Evolutionary conservation across 2,888 invertebrate species (phyloP), one percentile per base, ranked within the genome.

Genomic region (Chromoteleia sp.): DNA sequence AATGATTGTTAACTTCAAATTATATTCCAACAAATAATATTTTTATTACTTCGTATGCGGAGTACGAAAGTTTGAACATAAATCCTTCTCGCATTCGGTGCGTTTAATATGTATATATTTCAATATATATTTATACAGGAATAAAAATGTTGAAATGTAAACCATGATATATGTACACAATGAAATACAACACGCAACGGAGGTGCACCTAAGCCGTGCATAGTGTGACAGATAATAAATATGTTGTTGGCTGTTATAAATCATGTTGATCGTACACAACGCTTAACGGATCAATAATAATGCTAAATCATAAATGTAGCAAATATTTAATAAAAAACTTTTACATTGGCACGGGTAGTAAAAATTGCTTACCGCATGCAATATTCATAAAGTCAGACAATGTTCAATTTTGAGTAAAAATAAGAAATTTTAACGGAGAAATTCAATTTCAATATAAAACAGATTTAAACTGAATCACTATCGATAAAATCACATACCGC

Each of bases 141-240:
- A 58, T 41, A 59, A 78, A 68, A 73, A 45, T 67, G 50, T 65
- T 71, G 39, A 79, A 56, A 80, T 61, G 65, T 76, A 76, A 81
- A 76, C 41, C 36, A 54, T 70, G 45, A 67, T 50, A 30, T 83
- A 81, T 78, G 52, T 81, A 71, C 63, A 83, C 71, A 83, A 78
- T 81, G 70, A 78, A 78, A 78, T 79, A 71, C 75, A 78, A 83
- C 74, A 81, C 81, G 71, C 74, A 78, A 81, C 78, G 80, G 70
- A 78, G 78, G 83, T 81, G 83, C 83, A 83, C 83, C 78, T 75
- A 83, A 83, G 75, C 83, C 81, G 83, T 75, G 81, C 81, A 81
- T 83, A 67, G 78, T 78, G 78, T 78, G 56, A 80, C 71, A 61
- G 65, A 73, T 81, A 76, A 73, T 67, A 76, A 63, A 76, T 75